Evolutionary conservation across 2,888 invertebrate species (phyloP), one percentile per base, ranked within the genome.

Genomic region (Meliscaeva auricollis): DNA sequence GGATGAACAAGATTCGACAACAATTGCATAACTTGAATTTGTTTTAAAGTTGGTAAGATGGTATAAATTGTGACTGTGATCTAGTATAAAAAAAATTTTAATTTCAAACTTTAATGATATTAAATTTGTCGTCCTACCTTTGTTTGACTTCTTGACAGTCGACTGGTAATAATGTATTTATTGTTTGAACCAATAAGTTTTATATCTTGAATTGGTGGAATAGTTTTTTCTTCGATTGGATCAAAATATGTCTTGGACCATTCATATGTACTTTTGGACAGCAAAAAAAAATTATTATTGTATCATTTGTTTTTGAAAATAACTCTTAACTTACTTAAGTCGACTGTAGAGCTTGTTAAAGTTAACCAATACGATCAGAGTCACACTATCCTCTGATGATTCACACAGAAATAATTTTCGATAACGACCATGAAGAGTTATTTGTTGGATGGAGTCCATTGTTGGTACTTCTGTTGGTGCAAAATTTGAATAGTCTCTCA

Each of bases 171-270:
- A 0, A 91, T 30, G 56, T 90, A 91, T 15, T 89, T 87, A 0
- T 87, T 88, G 22, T 87, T 73, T 0, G 66, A 87, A 2, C 90
- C 91, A 20, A 91, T 87, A 3, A 90, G 78, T 56, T 88, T 88
- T 1, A 90, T 80, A 2, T 88, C 54, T 32, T 89, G 87, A 6
- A 91, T 80, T 15, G 89, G 79, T 0, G 91, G 89, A 54, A 91
- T 50, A 0, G 85, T 89, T 0, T 89, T 76, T 22, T 91, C 91
- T 50, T 90, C 89, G 0, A 89, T 60, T 2, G 89, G 89, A 87
- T 91, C 89, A 48, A 91, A 91, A 80, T 89, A 90, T 0, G 90
- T 89, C 32, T 89, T 89, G 48, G 89, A 75, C 91, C 91, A 91
- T 72, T 90, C 89, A 60, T 89, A 91, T 32, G 89, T 89, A 70